A percentile compares a stretch with the other conserved stretches of the same genome.
phyloP scores from a whole-genome alignment of 2,113 vertebrate species.

The Emydura subglobosa region DNA sequence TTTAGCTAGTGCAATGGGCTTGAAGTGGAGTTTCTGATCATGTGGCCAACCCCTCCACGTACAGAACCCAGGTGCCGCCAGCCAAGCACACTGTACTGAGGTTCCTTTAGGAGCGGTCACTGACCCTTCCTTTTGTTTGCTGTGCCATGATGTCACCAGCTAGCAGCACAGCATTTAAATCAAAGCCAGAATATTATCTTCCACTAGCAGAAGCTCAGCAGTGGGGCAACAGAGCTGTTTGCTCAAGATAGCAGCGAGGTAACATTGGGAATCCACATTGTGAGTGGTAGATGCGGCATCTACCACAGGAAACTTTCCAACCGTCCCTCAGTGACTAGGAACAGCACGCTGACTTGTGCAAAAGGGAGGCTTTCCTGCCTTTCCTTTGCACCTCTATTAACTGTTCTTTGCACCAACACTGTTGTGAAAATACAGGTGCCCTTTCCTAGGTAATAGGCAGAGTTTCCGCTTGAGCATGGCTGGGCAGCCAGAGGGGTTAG shows the following conservation, averaged over 20 bases:
- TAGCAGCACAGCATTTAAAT: accelerated
- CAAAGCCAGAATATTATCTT: background rate
- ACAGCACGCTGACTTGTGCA: background rate
- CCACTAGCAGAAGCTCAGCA: background rate
- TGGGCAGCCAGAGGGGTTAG: background rate
- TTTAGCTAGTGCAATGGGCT: background rate
- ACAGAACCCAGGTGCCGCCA: background rate
- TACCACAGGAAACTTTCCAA: background rate
- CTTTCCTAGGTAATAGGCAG: background rate
- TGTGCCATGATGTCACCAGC: background rate
- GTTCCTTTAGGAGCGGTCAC: background rate
- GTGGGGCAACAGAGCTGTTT: accelerated
- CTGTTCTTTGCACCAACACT: background rate
- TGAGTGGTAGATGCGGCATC: background rate
- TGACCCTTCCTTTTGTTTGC: background rate
- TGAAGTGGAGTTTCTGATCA: background rate
- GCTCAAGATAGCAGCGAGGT: background rate
- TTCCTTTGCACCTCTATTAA: background rate
- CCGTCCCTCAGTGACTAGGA: background rate
- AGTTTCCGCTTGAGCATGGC: background rate
- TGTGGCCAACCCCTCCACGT: background rate
- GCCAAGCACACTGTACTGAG: background rate
- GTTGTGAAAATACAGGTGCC: background rate
- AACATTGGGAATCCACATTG: background rate
- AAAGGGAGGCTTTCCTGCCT: background rate